Percentiles rank a stretch among this genome's conserved stretches.
Evolutionary conservation across 1,140 invertebrate species (phyloP).

Genomic region (Ylistrum balloti): DNA sequence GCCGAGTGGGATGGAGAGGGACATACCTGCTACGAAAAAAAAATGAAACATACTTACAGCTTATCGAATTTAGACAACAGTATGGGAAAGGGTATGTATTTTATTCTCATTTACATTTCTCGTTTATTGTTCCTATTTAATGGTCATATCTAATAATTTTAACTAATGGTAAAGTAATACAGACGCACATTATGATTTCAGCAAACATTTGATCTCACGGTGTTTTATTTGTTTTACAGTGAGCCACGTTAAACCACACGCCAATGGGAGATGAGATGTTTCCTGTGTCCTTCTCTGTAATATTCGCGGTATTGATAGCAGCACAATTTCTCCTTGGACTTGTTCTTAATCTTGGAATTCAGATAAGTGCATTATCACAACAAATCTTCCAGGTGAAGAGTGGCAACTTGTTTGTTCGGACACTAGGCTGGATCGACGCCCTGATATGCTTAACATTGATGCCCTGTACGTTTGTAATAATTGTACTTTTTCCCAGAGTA

Average conservation of each 20-base stretch:
- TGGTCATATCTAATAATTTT: too few species aligned
- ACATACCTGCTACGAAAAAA: too few species aligned
- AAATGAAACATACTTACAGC: too few species aligned
- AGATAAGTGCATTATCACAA: background rate
- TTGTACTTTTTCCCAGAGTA: background rate
- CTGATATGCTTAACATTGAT: background rate
- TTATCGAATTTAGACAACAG: too few species aligned
- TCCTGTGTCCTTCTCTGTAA: background rate
- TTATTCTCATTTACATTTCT: too few species aligned
- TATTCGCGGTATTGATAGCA: background rate
- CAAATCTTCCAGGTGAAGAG: conserved; percentile 1
- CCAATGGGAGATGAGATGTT: background rate
- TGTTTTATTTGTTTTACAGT: background rate
- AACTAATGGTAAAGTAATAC: too few species aligned
- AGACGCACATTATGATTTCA: too few species aligned
- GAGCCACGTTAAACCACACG: background rate
- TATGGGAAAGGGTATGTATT: too few species aligned
- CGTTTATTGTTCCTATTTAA: too few species aligned
- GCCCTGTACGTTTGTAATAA: background rate
- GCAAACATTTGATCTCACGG: too few species aligned
- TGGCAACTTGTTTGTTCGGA: background rate
- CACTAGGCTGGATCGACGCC: background rate
- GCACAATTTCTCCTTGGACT: background rate
- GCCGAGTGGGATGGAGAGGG: too few species aligned
- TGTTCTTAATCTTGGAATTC: background rate